These are phyloP conservation scores for Anableps anableps DNA, from an alignment of 2,797 vertebrate genomes.

Conservation along the genomic window DNA sequence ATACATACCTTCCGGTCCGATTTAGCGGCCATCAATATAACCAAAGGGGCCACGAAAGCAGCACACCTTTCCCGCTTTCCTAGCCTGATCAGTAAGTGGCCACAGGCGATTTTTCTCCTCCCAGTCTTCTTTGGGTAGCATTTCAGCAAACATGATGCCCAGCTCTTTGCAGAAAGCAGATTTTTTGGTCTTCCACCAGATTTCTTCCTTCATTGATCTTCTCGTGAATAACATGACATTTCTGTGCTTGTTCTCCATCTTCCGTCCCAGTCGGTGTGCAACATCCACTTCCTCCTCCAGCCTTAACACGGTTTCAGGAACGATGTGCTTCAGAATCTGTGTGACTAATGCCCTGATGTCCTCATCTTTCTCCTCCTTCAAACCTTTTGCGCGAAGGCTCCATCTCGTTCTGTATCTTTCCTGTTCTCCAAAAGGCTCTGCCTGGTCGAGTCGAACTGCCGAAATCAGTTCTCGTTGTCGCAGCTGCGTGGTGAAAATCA, in stretches of 20 bases:
- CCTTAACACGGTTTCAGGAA: background rate
- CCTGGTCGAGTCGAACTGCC: no score
- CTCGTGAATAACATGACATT: background rate
- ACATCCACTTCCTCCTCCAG: background rate
- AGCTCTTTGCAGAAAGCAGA: background rate
- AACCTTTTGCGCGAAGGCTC: background rate
- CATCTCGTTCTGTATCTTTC: background rate
- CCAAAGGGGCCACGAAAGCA: background rate
- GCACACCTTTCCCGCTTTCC: background rate
- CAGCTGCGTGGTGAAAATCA: no score
- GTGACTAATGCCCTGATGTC: background rate
- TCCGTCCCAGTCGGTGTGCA: background rate
- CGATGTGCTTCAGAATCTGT: background rate
- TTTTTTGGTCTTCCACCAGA: no score
- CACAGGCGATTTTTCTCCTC: background rate
- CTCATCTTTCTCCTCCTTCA: conserved; percentile 2
- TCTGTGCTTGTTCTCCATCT: conserved; percentile 4
- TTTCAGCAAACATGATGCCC: no score
- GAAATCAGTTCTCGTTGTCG: no score
- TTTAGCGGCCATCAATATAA: background rate
- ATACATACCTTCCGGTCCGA: background rate
- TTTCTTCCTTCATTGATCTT: background rate
- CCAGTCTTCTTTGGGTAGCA: no score
- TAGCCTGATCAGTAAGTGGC: background rate
- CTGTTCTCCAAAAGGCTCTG: background rate